Evolutionary conservation across 2,113 vertebrate genomes (phyloP).

Genomic region (Myotis davidii): DNA sequence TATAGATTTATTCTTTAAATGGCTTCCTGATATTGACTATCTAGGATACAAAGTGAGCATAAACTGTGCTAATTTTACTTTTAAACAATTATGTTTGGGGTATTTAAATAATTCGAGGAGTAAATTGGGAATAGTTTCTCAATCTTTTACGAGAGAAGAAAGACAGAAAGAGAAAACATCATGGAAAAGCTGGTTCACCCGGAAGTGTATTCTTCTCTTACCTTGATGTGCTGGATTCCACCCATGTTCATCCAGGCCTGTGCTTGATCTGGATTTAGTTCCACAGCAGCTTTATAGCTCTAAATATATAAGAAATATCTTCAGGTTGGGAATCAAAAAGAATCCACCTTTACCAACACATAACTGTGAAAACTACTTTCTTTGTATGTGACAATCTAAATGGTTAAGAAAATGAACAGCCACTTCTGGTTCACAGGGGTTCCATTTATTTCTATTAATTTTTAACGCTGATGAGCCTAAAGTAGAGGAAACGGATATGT

Average conservation of each 20-base stretch:
- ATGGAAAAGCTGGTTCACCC: accelerated
- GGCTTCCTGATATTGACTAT: neutral
- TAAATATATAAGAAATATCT: slow-evolving; percentile 76
- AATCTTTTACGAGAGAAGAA: neutral
- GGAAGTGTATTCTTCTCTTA: slow-evolving; percentile 72
- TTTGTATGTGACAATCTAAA: neutral
- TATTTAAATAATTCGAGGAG: neutral
- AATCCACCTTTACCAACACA: neutral
- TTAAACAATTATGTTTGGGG: neutral
- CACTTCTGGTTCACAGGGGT: neutral
- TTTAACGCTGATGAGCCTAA: slow-evolving; percentile 17
- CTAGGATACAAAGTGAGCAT: neutral
- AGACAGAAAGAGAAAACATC: neutral
- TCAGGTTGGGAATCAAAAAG: slow-evolving; percentile 41
- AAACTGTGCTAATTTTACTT: neutral
- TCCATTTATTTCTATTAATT: slow-evolving; percentile 35
- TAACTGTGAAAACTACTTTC: neutral
- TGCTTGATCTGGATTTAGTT: slow-evolving; percentile 94
- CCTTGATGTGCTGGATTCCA: slow-evolving; percentile 97
- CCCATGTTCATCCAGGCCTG: slow-evolving; percentile 99
- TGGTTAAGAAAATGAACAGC: neutral
- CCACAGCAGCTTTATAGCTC: slow-evolving; percentile 94
- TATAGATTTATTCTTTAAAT: neutral
- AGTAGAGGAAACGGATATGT: neutral
- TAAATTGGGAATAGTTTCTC: neutral